Base-by-base conservation (phyloP, 2,113 vertebrate species). In the Saccopteryx leptura region DNA sequence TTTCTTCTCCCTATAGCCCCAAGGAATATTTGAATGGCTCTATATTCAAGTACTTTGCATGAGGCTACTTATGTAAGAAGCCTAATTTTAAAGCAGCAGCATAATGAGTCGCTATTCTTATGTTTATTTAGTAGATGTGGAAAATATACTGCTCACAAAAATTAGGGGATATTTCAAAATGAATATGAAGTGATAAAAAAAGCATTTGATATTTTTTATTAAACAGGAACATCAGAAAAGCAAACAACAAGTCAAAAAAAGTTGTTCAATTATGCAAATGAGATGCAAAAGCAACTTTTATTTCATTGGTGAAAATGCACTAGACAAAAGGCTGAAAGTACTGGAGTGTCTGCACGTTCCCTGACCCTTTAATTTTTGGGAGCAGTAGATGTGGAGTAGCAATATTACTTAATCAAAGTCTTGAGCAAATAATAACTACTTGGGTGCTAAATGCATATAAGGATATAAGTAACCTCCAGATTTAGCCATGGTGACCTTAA, bases 41-140 rank as follows among this genome's bases (percentile, higher is more conserved):
- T 79, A 15, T 13, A 87, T 4, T 8, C 50, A 90, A 68, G 63
- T 78, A 13, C 28, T 91, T 88, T 91, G 60, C 17, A 66, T 28
- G 68, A 88, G 8, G 12, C 3, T 58, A 93, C 24, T 72, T 86
- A 72, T 31, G 19, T 61, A 81, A 85, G 75, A 88, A 71, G 23
- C 0, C 21, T 80, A 14, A 63, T 88, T 86, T 91, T 91, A 93
- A 91, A 81, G 31, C 13, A 56, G 26, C 15, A 65, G 0, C 24
- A 18, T 54, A 82, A 7, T 85, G 11, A 5, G 74, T 92, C 92
- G 18, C 39, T 93, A 65, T 74, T 96, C 28, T 86, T 69, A 68
- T 52, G 18, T 94, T 91, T 79, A 79, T 24, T 76, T 56, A 69
- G 33, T 72, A 95, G 23, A 92, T 54, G 4, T 76, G 31, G 31